These are phyloP conservation scores for Eupithecia centaureata DNA, from an alignment of 2,888 invertebrate species.

Conservation along the genomic window DNA sequence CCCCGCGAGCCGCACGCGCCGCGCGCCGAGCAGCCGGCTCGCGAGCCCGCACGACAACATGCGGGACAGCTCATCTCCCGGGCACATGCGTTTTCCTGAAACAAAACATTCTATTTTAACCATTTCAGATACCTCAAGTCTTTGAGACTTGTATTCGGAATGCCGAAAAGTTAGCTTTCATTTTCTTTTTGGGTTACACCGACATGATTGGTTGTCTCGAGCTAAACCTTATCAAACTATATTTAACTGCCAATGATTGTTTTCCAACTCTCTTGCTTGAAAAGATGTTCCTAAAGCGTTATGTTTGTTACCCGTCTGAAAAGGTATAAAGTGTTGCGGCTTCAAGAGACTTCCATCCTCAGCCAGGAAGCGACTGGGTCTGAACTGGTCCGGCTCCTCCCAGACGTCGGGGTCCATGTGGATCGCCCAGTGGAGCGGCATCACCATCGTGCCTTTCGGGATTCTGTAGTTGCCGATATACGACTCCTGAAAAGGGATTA, in stretches of 20 bases:
- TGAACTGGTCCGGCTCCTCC: slow-evolving; percentile 87
- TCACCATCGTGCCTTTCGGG: slow-evolving; percentile 88
- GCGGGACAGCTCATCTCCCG: slow-evolving; percentile 92
- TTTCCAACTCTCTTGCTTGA: background rate
- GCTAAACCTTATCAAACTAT: too few relatives aligned
- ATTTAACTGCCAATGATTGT: background rate
- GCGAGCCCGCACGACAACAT: slow-evolving; percentile 87
- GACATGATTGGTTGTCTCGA: too few relatives aligned
- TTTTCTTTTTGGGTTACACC: too few relatives aligned
- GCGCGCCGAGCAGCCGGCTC: slow-evolving; percentile 87
- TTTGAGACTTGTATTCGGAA: too few relatives aligned
- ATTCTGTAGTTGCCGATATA: slow-evolving; percentile 85
- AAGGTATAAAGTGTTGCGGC: slow-evolving; percentile 90
- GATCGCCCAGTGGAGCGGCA: slow-evolving; percentile 92
- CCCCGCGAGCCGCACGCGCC: slow-evolving; percentile 83
- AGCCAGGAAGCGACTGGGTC: slow-evolving; percentile 88
- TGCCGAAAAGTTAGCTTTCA: too few relatives aligned
- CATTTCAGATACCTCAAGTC: too few relatives aligned
- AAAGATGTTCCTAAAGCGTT: too few relatives aligned
- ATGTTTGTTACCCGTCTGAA: slow-evolving; percentile 89
- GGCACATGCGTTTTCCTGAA: slow-evolving; percentile 92
- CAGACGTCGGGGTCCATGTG: slow-evolving; percentile 89
- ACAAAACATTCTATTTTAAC: background rate
- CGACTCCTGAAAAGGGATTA: slow-evolving; percentile 78
- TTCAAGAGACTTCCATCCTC: slow-evolving; percentile 85